phyloP scores from a whole-genome alignment of 2,797 vertebrate species.

The Acrocephalus scirpaceus region DNA sequence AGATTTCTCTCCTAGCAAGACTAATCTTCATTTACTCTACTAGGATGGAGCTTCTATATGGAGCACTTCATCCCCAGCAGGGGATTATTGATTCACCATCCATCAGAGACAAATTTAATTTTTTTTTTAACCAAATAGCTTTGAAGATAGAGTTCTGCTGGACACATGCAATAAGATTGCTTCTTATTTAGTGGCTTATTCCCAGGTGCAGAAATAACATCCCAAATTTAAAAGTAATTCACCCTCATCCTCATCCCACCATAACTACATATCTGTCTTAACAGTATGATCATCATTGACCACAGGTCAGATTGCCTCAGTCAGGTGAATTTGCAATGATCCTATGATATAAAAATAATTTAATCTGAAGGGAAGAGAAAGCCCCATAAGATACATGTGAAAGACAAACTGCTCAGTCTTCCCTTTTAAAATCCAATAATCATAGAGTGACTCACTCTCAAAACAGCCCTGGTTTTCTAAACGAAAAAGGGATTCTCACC shows the following conservation, averaged over 20 bases:
- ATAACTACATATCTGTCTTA: neutral
- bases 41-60: slow-evolving; percentile 15
- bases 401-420: neutral
- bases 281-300: neutral
- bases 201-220: slow-evolving; percentile 14
- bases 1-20: slow-evolving; percentile 14
- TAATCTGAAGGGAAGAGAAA: neutral
- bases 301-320: neutral
- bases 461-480: neutral
- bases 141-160: slow-evolving; percentile 21
- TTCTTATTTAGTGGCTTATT: slow-evolving; percentile 55
- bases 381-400: neutral
- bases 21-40: slow-evolving; percentile 26
- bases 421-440: neutral
- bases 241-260: neutral
- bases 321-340: slow-evolving; percentile 6
- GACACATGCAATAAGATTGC: neutral
- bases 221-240: slow-evolving; percentile 55
- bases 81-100: slow-evolving; percentile 38
- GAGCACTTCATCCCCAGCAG: slow-evolving; percentile 8
- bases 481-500: neutral
- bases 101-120: neutral
- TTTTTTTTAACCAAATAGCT: neutral
- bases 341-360: slow-evolving; percentile 18
- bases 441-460: accelerated